Percentiles rank a stretch among this genome's conserved stretches.
Evolutionary conservation across 2,113 vertebrate genomes (phyloP).

Genomic region (Pandion haliaetus): DNA sequence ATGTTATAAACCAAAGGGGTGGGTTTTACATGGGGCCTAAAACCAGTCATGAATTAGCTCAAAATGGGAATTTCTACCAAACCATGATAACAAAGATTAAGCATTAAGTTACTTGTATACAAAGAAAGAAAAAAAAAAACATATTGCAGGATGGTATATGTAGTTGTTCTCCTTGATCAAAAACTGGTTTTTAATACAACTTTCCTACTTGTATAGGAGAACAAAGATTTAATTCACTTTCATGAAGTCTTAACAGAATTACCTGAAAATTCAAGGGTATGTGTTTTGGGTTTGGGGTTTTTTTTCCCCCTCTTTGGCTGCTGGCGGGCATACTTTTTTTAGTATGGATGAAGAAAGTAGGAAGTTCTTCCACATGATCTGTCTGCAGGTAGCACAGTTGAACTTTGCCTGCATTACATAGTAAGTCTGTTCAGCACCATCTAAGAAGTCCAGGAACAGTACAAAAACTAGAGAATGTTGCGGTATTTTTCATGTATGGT

Average conservation of each 20-base stretch:
- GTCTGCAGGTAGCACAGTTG: neutral
- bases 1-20: neutral
- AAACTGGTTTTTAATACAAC: neutral
- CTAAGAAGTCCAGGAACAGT: neutral
- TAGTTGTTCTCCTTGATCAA: neutral
- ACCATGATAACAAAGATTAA: neutral
- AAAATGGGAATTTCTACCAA: neutral
- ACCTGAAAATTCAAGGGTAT: neutral
- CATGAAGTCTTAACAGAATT: neutral
- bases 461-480: neutral
- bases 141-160: neutral
- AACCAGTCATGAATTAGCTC: neutral
- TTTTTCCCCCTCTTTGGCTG: neutral
- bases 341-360: neutral
- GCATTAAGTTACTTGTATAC: neutral
- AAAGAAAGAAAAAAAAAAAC: neutral
- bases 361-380: neutral
- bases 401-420: neutral
- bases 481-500: neutral
- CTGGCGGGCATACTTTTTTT: neutral
- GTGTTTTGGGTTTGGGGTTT: neutral
- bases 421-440: neutral
- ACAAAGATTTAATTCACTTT: neutral
- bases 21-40: neutral
- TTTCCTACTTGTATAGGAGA: neutral